Evolutionary conservation across 2,113 vertebrate genomes (phyloP), one percentile per base, ranked within the genome.

Genomic region (Zosterops hypoxanthus): DNA sequence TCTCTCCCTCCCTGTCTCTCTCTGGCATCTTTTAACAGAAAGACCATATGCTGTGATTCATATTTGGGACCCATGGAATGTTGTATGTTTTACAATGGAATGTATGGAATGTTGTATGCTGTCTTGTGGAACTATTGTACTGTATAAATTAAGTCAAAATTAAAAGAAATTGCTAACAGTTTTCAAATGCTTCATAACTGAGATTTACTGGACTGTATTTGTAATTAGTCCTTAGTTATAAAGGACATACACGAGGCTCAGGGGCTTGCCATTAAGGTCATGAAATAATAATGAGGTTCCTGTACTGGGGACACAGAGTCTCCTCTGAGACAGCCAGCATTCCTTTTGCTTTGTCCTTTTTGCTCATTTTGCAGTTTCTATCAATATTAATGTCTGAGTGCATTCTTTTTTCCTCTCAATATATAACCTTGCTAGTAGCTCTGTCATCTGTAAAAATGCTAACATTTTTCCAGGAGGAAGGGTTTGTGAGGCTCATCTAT

Each of bases 211-310:
- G 3, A 60, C 79, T 81, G 31, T 71, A 41, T 81, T 94, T 86
- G 15, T 91, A 76, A 72, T 73, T 75, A 90, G 31, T 64, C 75
- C 94, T 92, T 76, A 68, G 70, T 82, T 95, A 42, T 29, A 57
- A 89, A 78, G 84, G 82, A 83, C 82, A 39, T 75, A 50, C n/a
- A 70, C 4, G 0, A 65, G 76, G 42, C 79, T 83, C 65, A 95
- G 72, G 75, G 68, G 17, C 55, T 93, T 94, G 76, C 88, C 69
- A 94, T 94, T 94, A 85, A 69, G 63, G 31, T 85, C 33, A 49
- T 97, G 82, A 91, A 97, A 94, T 94, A 97, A 88, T 97, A 86
- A 97, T 94, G 92, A 97, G 36, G 49, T 94, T 97, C 86, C 83
- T 96, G 82, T 91, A 57, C 88, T 59, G 65, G 65, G 94, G 90